Evolutionary conservation across 2,888 invertebrate genomes (phyloP).

Genomic region (Clepsis dumicolana): DNA sequence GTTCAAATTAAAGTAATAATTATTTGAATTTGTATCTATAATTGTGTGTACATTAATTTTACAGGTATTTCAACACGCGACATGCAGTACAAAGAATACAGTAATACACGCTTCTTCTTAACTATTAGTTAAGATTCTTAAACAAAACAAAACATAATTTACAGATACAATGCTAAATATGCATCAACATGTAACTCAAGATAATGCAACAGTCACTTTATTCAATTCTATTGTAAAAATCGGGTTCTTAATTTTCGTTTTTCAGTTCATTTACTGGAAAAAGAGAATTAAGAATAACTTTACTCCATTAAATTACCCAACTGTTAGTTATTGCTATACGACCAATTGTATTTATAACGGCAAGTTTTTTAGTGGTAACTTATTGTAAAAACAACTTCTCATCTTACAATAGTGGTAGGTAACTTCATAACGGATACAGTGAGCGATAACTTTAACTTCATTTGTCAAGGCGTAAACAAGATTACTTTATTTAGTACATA

Average conservation of each 20-base stretch:
- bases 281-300: no score
- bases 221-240: background rate
- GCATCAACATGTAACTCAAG: background rate
- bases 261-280: background rate
- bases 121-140: background rate
- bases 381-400: background rate
- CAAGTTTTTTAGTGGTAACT: background rate
- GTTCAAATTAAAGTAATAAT: no score
- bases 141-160: background rate
- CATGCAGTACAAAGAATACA: background rate
- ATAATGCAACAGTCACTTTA: background rate
- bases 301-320: background rate
- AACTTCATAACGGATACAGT: background rate
- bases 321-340: background rate
- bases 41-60: background rate
- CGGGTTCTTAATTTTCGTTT: background rate
- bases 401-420: background rate
- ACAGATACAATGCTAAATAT: background rate
- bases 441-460: background rate
- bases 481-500: constrained; percentile 36
- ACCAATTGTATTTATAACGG: background rate
- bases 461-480: background rate
- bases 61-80: background rate
- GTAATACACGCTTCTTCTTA: background rate
- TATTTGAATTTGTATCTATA: background rate